phyloP scores from a whole-genome alignment of 2,888 invertebrate species.

The Pyrrhosoma nymphula region DNA sequence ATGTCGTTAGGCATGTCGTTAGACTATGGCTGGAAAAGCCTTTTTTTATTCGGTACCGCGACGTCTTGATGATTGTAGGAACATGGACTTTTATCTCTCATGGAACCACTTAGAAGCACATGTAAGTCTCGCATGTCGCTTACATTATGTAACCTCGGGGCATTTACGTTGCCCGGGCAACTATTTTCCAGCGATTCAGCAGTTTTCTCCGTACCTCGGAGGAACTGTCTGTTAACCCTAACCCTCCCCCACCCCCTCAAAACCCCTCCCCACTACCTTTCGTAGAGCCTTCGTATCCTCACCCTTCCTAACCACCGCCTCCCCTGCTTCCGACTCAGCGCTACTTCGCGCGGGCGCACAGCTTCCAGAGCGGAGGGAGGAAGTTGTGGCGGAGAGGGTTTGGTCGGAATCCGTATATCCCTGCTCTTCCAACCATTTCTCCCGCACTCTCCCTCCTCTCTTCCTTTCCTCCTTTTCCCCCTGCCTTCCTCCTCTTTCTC shows the following conservation, averaged over 20 bases:
- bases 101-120: not conserved
- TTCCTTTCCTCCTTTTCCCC: not conserved
- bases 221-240: conserved; percentile 72
- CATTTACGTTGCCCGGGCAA: conserved; percentile 73
- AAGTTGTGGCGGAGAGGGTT: too few relatives aligned
- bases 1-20: not conserved
- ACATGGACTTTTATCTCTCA: not conserved
- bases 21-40: not conserved
- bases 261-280: conserved; percentile 71
- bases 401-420: not conserved
- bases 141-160: conserved; percentile 76
- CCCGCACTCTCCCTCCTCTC: not conserved
- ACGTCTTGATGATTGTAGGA: not conserved
- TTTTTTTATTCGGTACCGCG: not conserved
- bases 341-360: conserved; percentile 68
- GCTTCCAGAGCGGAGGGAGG: not conserved
- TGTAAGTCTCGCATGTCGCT: conserved; percentile 77
- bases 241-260: conserved; percentile 69
- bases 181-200: conserved; percentile 75
- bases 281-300: conserved; percentile 68
- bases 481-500: not conserved
- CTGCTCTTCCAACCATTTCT: not conserved
- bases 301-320: too few relatives aligned
- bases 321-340: conserved; percentile 71
- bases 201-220: conserved; percentile 73